phyloP scores from a whole-genome alignment of 2,113 vertebrate species.

The Ceyx margarethae region DNA sequence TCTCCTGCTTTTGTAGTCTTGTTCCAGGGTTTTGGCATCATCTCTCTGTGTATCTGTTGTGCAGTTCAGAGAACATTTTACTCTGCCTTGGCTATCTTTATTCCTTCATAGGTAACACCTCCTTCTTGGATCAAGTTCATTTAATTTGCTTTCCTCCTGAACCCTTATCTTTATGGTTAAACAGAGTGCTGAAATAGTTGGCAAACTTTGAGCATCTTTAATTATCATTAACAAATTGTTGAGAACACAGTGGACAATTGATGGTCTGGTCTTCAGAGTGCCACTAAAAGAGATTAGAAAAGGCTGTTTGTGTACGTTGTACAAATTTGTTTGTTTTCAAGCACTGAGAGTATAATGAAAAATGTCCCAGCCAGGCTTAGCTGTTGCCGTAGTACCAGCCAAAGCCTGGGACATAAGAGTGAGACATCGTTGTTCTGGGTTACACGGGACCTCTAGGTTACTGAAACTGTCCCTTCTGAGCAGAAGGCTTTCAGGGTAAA shows the following conservation, averaged over 20 bases:
- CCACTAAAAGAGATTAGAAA: conserved; percentile 63
- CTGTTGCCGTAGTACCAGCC: conserved; percentile 46
- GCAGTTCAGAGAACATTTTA: background rate
- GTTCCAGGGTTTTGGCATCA: conserved; percentile 33
- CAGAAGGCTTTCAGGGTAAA: background rate
- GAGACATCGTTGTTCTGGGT: background rate
- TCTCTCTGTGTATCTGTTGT: background rate
- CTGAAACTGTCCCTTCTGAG: background rate
- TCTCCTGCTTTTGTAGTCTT: conserved; percentile 16
- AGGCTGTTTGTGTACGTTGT: conserved; percentile 29
- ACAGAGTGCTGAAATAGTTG: conserved; percentile 35
- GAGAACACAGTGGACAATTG: conserved; percentile 44
- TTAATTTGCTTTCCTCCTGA: background rate
- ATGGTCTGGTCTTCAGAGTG: conserved; percentile 34
- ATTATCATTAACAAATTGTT: conserved; percentile 63
- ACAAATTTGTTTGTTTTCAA: conserved; percentile 71
- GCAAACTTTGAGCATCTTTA: conserved; percentile 55
- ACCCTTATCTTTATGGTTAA: conserved; percentile 35
- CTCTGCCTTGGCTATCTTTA: conserved; percentile 16
- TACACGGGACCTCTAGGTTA: background rate
- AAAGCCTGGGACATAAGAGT: background rate
- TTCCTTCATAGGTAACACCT: background rate
- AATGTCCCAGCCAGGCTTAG: conserved; percentile 42
- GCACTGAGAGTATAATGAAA: conserved; percentile 39
- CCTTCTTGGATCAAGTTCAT: background rate